Evolutionary conservation across 1,140 invertebrate genomes (phyloP), one percentile per base, ranked within the genome.

Genomic region (Listronotus bonariensis): DNA sequence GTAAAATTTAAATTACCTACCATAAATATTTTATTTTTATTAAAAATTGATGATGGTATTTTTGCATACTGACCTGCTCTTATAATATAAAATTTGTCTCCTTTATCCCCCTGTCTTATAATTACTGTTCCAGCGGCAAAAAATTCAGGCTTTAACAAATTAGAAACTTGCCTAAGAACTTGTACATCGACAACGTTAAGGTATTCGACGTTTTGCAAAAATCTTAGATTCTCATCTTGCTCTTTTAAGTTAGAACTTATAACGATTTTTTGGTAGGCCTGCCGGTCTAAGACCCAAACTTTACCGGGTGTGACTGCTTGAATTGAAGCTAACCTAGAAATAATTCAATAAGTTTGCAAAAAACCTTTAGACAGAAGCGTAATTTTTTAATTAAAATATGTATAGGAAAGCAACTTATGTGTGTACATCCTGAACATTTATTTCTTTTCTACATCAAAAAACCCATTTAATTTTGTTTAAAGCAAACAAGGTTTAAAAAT

Each of bases 31-130:
- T n/a, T n/a, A n/a, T n/a, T n/a, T n/a, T n/a, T n/a, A n/a, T n/a
- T n/a, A n/a, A n/a, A n/a, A n/a, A n/a, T n/a, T n/a, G n/a, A n/a
- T n/a, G n/a, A n/a, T n/a, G n/a, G n/a, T n/a, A n/a, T n/a, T 10
- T 15, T 14, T 3, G 10, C n/a, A 20, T 58, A 18, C 31, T 34
- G n/a, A 65, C 62, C 96, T 15, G 91, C 91, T 60, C 92, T 89
- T 63, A 98, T 96, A 61, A 99, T 96, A 76, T 92, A 98, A 80
- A 99, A 99, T 70, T 95, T 96, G 77, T 98, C 95, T 4, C 96
- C 67, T 60, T 87, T 85, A 48, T 96, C 94, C 0, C 95, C 96
- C 80, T 99, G 93, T 8, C 91, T 81, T n/a, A 98, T 89, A 62
- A 98, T 95, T 68, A 88, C 88, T 0, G 91, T 90, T 8, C 90